A percentile compares a stretch with the other conserved stretches of the same genome.
phyloP scores from a whole-genome alignment of 2,113 vertebrate species.

The Steatornis caripensis region DNA sequence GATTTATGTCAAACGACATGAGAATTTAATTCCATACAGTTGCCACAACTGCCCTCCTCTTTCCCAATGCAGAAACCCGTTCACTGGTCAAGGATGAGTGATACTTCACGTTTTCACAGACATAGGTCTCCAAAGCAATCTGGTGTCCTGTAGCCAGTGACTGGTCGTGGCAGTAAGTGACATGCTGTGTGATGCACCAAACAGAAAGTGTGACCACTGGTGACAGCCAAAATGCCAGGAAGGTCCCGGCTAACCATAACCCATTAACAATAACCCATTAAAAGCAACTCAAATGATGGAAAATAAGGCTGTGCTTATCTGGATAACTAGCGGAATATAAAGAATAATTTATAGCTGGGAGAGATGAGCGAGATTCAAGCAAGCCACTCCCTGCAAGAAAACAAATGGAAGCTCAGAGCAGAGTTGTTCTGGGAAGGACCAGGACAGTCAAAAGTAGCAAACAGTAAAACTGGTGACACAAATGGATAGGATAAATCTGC shows the following conservation, averaged over 20 bases:
- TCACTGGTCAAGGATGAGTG: background rate
- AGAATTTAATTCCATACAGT: background rate
- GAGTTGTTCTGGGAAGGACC: background rate
- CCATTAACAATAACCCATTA: background rate
- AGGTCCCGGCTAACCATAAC: background rate
- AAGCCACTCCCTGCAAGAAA: background rate
- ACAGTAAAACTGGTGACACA: background rate
- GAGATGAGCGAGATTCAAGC: background rate
- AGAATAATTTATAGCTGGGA: background rate
- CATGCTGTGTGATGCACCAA: background rate
- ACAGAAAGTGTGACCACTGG: background rate
- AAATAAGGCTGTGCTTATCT: background rate
- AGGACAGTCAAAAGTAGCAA: background rate
- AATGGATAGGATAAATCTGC: background rate
- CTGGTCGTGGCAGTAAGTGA: background rate
- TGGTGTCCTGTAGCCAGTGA: background rate
- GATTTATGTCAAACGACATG: background rate
- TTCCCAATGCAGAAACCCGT: background rate
- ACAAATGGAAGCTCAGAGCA: background rate
- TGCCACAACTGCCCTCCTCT: background rate
- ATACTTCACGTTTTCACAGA: background rate
- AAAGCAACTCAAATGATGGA: background rate
- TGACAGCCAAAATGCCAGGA: background rate
- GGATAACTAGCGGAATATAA: background rate
- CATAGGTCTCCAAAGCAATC: background rate